Percentiles rank a stretch among this genome's conserved stretches.
Evolutionary conservation across 2,797 vertebrate species (phyloP).

Genomic region (Megaceryle alcyon): DNA sequence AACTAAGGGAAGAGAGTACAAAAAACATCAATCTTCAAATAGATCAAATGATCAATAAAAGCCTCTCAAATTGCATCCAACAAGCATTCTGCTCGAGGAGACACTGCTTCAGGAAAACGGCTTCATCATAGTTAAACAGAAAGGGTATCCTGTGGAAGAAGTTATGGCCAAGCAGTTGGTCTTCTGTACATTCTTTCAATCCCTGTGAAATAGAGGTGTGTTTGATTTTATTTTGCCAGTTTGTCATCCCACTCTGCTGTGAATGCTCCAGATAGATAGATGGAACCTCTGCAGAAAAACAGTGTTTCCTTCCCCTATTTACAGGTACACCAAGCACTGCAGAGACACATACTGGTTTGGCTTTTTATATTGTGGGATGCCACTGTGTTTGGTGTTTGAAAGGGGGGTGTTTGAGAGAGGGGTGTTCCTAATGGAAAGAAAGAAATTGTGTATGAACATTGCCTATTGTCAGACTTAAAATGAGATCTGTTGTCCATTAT

Average conservation of each 20-base stretch:
- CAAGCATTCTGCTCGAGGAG: constrained; percentile 11
- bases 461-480: background rate
- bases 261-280: background rate
- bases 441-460: background rate
- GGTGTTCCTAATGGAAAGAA: background rate
- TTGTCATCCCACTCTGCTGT: background rate
- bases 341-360: background rate
- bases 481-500: background rate
- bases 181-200: background rate
- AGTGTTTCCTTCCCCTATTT: background rate
- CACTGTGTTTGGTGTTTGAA: background rate
- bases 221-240: constrained; percentile 17
- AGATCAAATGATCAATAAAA: constrained; percentile 44
- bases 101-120: background rate
- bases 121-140: background rate
- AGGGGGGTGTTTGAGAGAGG: background rate
- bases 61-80: constrained; percentile 2
- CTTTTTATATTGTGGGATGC: background rate
- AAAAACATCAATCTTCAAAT: constrained; percentile 21
- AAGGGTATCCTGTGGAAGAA: background rate
- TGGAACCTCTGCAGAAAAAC: background rate
- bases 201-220: background rate
- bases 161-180: background rate
- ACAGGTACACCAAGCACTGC: background rate
- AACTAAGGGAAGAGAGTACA: constrained; percentile 5